Conservation (phyloP, 2,113 vertebrate genomes). For the Oryzias curvinotus region DNA sequence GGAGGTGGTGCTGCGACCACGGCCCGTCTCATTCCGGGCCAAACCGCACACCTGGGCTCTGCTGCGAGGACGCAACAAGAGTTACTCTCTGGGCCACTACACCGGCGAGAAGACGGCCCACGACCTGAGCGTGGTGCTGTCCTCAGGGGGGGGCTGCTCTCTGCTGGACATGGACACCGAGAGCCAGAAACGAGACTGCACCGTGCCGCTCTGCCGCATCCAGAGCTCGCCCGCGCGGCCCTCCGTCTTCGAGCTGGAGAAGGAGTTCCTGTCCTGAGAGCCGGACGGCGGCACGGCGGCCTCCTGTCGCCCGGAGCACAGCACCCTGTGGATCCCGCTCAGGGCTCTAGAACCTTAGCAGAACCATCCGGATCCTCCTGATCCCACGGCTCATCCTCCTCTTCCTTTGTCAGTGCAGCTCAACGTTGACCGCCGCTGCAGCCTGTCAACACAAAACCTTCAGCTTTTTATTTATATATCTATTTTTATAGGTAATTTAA, state of each 20-base stretch:
- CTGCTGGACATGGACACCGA: constrained; percentile 86
- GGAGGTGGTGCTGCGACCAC: constrained; percentile 67
- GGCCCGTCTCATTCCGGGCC: constrained; percentile 76
- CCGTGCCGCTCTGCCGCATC: constrained; percentile 86
- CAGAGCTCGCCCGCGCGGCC: constrained; percentile 78
- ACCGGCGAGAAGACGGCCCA: constrained; percentile 65
- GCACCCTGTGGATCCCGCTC: constrained; percentile 5
- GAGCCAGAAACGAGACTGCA: constrained; percentile 87
- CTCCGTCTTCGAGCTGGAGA: constrained; percentile 85
- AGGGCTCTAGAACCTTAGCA: neutral
- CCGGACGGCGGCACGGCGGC: no score
- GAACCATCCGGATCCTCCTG: constrained; percentile 28
- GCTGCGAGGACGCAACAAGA: constrained; percentile 76
- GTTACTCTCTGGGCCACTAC: constrained; percentile 72
- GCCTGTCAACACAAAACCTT: constrained; percentile 66
- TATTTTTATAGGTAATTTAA: constrained; percentile 81
- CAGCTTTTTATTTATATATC: constrained; percentile 78
- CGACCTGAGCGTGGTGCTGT: constrained; percentile 60
- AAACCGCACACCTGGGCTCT: constrained; percentile 77
- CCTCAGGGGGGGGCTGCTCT: constrained; percentile 74
- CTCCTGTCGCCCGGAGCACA: constrained; percentile 1
- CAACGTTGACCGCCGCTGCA: constrained; percentile 77
- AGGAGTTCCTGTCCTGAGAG: constrained; percentile 85
- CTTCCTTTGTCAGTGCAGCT: constrained; percentile 57
- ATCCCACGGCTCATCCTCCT: constrained; percentile 12